Percentiles rank a stretch among this genome's conserved stretches.
Evolutionary conservation across 2,888 invertebrate genomes (phyloP).

Genomic region (Oscheius sp.): DNA sequence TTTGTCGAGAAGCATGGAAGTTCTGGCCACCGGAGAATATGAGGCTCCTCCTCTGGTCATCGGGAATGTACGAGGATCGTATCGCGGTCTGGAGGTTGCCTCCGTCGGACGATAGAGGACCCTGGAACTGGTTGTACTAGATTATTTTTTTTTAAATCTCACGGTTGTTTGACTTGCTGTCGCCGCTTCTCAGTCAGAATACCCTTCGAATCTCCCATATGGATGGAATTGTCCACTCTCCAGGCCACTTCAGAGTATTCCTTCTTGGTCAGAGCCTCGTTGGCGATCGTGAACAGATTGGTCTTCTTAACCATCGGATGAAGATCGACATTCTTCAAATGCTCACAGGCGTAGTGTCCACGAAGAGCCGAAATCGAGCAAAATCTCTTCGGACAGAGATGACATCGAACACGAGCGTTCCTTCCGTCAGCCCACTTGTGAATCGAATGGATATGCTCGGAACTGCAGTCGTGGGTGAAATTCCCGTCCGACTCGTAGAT

Average conservation of each 20-base stretch:
- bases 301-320: conserved; percentile 1
- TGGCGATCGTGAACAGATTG: background rate
- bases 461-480: conserved; percentile 13
- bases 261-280: background rate
- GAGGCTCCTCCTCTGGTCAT: background rate
- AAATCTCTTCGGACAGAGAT: conserved; percentile 10
- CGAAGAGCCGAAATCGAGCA: conserved; percentile 21
- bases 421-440: background rate
- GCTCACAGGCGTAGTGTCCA: conserved; percentile 11
- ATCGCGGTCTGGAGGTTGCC: too few relatives aligned
- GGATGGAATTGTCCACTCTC: conserved; percentile 4
- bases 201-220: conserved; percentile 9
- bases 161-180: too few relatives aligned
- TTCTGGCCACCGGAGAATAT: too few relatives aligned
- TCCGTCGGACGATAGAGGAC: too few relatives aligned
- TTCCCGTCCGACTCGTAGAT: conserved; percentile 8
- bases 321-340: conserved; percentile 14
- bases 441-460: background rate
- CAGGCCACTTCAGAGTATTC: background rate
- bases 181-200: background rate
- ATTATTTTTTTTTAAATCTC: too few relatives aligned
- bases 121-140: too few relatives aligned
- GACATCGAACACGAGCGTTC: conserved; percentile 15
- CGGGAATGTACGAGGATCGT: background rate
- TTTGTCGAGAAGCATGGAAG: too few relatives aligned